Base-by-base conservation (phyloP, 92 coral and sea anemone genomes). In the Diadumene lineata region DNA sequence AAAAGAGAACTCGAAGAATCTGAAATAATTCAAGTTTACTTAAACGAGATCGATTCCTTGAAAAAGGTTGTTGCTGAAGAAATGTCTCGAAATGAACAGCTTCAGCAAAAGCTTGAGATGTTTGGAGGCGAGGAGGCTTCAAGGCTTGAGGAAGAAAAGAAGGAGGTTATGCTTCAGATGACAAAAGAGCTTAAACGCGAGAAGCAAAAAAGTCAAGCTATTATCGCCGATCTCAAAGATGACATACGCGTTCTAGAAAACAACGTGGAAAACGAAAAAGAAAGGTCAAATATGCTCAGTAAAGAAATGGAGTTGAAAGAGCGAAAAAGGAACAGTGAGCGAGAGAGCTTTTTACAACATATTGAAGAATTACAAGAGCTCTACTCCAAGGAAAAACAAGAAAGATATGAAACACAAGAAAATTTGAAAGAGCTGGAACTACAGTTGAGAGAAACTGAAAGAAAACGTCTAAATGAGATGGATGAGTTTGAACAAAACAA, bases 321-420 rank as follows among this genome's bases (percentile, higher is more conserved):
- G 7, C 68, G 85, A 30, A 74, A 79, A 71, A 26, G 77, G 19
- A 75, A 77, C 23, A 69, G 61, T 28, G 94, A 89, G 50, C 75
- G 73, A 17, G 85, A 81, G 32, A 69, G 77, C 51, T 46, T 89
- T 56, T 60, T 73, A 8, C 82, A 85, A 31, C 82, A 79, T 43
- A 34, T 89, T 27, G 94, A 89, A 82, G 82, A 77, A n/a, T 34
- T 89, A 43, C 81, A 85, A 53, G 22, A 32, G 0, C 81, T 79
- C 21, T 33, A 73, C 23, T 55, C 77, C 0, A 48, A 77, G 43
- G 78, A 74, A 31, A 85, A 80, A 58, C 46, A 69, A 34, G 62
- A 19, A 13, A 63, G 69, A 22, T 28, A 32, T 19, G 34, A 43
- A 7, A 68, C 74, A 1, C 76, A 69, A 69, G 73, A 85, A 46